phyloP scores from a whole-genome alignment of 1,140 invertebrate species.

The Lethocerus indicus region DNA sequence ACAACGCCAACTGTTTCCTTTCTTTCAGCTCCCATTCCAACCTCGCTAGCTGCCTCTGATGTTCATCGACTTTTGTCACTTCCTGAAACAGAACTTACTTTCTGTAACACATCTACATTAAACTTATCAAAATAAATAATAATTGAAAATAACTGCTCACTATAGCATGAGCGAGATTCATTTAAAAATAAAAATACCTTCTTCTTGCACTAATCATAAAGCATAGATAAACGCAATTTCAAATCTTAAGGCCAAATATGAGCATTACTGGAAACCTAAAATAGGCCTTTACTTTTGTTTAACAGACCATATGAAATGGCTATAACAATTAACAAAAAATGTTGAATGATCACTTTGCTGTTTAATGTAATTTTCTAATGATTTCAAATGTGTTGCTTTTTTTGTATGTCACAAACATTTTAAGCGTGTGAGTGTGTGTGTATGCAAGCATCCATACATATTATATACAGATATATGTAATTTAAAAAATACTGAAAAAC shows the following conservation, averaged over 20 bases:
- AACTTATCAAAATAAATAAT: background rate
- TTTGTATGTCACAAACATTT: background rate
- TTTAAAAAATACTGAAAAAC: conserved; percentile 20
- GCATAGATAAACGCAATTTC: background rate
- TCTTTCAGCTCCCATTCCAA: conserved; percentile 87
- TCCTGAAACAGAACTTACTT: conserved; percentile 30
- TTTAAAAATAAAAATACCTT: background rate
- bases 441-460: background rate
- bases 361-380: too few relatives aligned
- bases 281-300: too few relatives aligned
- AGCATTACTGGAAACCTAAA: too few relatives aligned
- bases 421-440: background rate
- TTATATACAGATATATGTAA: background rate
- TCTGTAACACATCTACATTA: background rate
- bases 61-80: conserved; percentile 44
- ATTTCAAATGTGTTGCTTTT: background rate
- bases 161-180: background rate
- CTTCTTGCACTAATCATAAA: background rate
- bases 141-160: background rate
- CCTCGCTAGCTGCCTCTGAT: conserved; percentile 67
- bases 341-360: background rate
- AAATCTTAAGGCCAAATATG: too few relatives aligned
- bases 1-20: conserved; percentile 59
- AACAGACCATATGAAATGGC: too few relatives aligned
- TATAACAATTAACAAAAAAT: background rate